Evolutionary conservation across 2,888 invertebrate species (phyloP).

Genomic region (Catocala nupta): DNA sequence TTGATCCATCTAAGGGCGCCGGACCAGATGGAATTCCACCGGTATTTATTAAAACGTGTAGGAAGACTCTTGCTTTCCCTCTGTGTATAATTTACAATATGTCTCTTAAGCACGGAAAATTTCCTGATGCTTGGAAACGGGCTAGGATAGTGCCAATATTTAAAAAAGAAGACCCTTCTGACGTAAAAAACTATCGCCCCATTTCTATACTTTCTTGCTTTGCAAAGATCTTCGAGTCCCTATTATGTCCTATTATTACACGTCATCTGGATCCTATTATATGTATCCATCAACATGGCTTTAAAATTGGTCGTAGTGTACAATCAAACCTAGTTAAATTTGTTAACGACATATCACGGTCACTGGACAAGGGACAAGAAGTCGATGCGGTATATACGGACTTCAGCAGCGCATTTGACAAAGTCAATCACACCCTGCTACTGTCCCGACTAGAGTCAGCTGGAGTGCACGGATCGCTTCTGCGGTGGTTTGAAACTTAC

Average conservation of each 20-base stretch:
- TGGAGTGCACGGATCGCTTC: too few species aligned
- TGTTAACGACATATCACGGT: background rate
- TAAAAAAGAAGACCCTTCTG: too few species aligned
- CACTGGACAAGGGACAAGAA: background rate
- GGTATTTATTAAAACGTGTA: background rate
- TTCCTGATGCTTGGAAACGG: constrained; percentile 4
- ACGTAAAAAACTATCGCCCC: too few species aligned
- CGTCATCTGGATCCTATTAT: too few species aligned
- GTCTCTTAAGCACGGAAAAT: background rate
- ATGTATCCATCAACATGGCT: background rate
- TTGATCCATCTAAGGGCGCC: background rate
- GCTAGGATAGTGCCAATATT: background rate
- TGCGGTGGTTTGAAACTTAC: too few species aligned
- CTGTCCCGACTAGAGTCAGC: too few species aligned
- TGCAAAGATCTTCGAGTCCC: too few species aligned
- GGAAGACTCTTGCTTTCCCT: background rate
- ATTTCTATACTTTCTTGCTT: too few species aligned
- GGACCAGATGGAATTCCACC: too few species aligned
- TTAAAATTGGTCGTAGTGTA: background rate
- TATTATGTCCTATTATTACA: too few species aligned
- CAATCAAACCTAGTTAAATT: background rate
- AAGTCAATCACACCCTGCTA: too few species aligned
- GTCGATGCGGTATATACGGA: background rate
- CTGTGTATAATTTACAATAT: background rate
- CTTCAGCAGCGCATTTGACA: constrained; percentile 4